phyloP scores from a whole-genome alignment of 2,888 invertebrate species.

The Cheilosia vernalis region DNA sequence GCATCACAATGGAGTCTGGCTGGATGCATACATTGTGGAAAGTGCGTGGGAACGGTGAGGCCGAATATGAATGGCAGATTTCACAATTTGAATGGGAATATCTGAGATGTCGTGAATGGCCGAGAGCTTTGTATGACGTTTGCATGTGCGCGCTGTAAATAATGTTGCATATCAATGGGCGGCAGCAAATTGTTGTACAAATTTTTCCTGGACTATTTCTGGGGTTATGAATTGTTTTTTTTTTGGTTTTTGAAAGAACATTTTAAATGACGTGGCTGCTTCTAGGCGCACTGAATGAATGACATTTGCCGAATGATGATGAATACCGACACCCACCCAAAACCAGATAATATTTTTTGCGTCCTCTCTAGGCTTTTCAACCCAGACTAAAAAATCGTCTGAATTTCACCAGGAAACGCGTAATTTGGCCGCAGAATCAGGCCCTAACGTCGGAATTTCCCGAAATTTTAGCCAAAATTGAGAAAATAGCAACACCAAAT shows the following conservation, averaged over 20 bases:
- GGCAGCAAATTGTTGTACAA: neutral
- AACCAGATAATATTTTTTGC: too few relatives aligned
- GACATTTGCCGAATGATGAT: too few relatives aligned
- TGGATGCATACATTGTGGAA: neutral
- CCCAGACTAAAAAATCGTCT: too few relatives aligned
- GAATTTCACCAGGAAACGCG: too few relatives aligned
- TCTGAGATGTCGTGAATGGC: conserved; percentile 24
- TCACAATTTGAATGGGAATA: conserved; percentile 5
- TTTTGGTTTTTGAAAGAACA: neutral
- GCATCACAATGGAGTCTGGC: neutral
- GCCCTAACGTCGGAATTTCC: too few relatives aligned
- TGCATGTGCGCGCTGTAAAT: neutral
- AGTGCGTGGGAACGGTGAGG: conserved; percentile 32
- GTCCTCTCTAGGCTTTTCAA: too few relatives aligned
- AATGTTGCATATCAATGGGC: conserved; percentile 27
- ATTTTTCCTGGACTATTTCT: conserved; percentile 3
- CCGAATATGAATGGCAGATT: conserved; percentile 6
- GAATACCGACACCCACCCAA: too few relatives aligned
- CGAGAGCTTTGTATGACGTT: neutral
- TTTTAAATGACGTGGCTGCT: neutral
- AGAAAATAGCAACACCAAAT: too few relatives aligned
- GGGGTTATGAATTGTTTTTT: neutral
- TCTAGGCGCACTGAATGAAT: neutral
- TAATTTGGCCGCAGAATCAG: too few relatives aligned
- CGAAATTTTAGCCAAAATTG: too few relatives aligned